Evolutionary conservation across 2,113 vertebrate genomes (phyloP).

Genomic region (Pterocles orientalis): DNA sequence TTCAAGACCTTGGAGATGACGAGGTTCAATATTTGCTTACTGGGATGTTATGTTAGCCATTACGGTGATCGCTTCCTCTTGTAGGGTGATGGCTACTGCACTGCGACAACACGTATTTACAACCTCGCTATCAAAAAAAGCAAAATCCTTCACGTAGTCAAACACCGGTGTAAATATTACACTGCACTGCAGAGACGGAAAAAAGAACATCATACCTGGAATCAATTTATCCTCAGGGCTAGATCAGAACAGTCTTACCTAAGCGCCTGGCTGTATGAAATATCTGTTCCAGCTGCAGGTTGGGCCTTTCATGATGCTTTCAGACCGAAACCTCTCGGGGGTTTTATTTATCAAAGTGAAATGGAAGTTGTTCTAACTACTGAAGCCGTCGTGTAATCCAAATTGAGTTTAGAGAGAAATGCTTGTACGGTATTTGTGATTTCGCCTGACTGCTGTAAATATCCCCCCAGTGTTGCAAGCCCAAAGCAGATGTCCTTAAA

Average conservation of each 20-base stretch:
- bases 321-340: not conserved
- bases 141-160: fast-evolving
- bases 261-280: not conserved
- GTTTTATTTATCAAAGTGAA: not conserved
- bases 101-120: fast-evolving
- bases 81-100: not conserved
- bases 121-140: not conserved
- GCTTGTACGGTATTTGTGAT: not conserved
- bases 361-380: not conserved
- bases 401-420: not conserved
- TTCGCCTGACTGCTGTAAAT: not conserved
- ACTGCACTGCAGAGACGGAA: not conserved
- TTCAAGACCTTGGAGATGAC: not conserved
- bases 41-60: not conserved
- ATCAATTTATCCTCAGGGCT: not conserved
- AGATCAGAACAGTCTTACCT: not conserved
- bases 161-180: not conserved
- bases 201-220: not conserved
- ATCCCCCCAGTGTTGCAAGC: not conserved
- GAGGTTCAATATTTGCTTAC: not conserved
- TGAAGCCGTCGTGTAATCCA: not conserved
- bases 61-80: fast-evolving
- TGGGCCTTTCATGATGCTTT: not conserved
- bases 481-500: not conserved
- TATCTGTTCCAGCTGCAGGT: not conserved